Base-by-base conservation (phyloP, 2,113 vertebrate genomes). In the Rhineura floridana region DNA sequence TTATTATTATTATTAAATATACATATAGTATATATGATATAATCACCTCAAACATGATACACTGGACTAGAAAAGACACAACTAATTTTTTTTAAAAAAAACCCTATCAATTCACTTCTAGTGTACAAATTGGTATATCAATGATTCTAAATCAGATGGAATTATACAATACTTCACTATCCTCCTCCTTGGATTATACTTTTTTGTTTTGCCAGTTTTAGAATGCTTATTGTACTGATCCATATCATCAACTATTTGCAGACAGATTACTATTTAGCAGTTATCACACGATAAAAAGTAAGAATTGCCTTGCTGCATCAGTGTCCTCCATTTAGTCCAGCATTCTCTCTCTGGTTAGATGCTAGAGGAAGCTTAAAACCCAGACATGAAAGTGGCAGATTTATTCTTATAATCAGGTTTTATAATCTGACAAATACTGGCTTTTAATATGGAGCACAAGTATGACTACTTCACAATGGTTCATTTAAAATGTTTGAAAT, bases 21-120 rank as follows among this genome's bases (percentile, higher is more conserved):
- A 42, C 92, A 90, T 93, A 93, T 90, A 17, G 30, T 19, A 11
- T 46, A 69, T 25, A 77, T 69, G n/a, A n/a, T n/a, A n/a, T n/a
- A n/a, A n/a, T 59, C 55, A 59, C 55, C 55, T 59, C n/a, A n/a
- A n/a, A n/a, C n/a, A n/a, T n/a, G n/a, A n/a, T 59, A 59, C 55
- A 59, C 55, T 59, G 6, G 55, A 59, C 55, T 59, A 59, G 21
- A 59, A n/a, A n/a, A n/a, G n/a, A n/a, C n/a, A n/a, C n/a, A 72
- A 13, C 10, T 36, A 39, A 1, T 4, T 12, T 70, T 52, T 84
- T 46, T 30, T 10, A 84, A 50, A 30, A 70, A 1, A 70, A 3
- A 52, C 39, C 12, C 25, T 65, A 81, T 80, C 25, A 80, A 11
- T 10, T 63, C 36, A 70, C 33, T 50, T 83, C 30, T 50, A 50